Percentiles rank a stretch among this genome's conserved stretches.
Conservation (phyloP, 2,797 vertebrate species). For the Meda fulgida region DNA sequence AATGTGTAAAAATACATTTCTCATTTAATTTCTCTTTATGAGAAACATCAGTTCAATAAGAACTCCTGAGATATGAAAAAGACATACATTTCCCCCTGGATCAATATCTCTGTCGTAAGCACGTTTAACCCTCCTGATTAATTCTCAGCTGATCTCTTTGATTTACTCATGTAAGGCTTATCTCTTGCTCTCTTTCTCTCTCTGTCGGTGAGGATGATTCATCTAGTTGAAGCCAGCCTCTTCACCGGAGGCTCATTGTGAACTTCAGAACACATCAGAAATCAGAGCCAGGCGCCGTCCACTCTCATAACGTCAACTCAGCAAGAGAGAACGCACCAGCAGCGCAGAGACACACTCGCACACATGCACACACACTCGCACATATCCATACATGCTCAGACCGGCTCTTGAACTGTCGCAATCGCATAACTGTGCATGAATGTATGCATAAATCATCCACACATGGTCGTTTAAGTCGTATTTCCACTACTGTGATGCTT, state of each 20-base stretch:
- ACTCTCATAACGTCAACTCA: conserved; percentile 75
- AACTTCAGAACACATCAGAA: conserved; percentile 87
- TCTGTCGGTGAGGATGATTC: conserved; percentile 71
- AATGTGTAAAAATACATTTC: background rate
- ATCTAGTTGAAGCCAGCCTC: conserved; percentile 66
- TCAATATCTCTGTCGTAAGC: conserved; percentile 58
- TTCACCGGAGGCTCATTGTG: conserved; percentile 85
- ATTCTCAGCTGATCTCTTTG: conserved; percentile 69
- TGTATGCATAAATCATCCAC: background rate
- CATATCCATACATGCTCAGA: conserved; percentile 7
- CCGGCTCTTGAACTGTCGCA: background rate
- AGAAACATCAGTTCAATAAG: background rate
- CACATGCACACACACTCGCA: conserved; percentile 35
- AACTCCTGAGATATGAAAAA: background rate
- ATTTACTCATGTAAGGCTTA: conserved; percentile 63
- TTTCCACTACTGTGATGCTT: conserved; percentile 17
- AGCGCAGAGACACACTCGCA: conserved; percentile 48
- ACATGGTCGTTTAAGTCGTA: background rate
- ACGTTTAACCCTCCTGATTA: conserved; percentile 73
- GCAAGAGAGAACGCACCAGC: conserved; percentile 49
- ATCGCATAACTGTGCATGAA: background rate
- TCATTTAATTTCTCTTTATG: background rate
- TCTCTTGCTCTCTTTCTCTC: conserved; percentile 59
- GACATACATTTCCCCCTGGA: background rate
- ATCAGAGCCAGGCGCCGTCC: conserved; percentile 79